Evolutionary conservation across 1,140 invertebrate species (phyloP), one percentile per base, ranked within the genome.

Genomic region (Ruditapes philippinarum): DNA sequence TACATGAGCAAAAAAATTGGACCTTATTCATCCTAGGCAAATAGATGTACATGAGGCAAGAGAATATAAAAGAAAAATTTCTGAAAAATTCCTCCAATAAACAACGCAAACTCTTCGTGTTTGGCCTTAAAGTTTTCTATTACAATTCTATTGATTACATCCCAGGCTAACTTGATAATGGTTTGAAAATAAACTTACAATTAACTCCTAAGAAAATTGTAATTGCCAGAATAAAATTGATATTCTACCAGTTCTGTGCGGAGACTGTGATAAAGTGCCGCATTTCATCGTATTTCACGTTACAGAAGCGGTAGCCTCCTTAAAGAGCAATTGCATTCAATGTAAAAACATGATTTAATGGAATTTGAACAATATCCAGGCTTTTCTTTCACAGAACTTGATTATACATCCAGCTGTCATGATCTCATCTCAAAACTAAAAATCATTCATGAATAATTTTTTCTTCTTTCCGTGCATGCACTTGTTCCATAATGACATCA

Each of bases 151-250:
- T 62, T 62, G 57, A 62, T 62, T 62, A 28, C 57, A 62, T 17
- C 4, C 33, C 1, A 19, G 33, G 65, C 36, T 70, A 70, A 70
- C 65, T 38, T 70, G 65, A 70, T 40, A 70, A 70, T 70, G 65
- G 7, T 70, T 70, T 70, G 33, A 70, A 70, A 70, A 70, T 70
- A 40, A 70, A 70, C 65, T 70, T 70, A 14, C 65, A 70, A 70
- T 70, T 70, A 70, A 70, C 65, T 70, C 36, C 54, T n/a, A 40
- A 70, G 33, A 40, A 70, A 70, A 70, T 70, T 40, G 65, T 70
- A 19, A 70, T 36, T 70, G 65, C 11, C 11, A n/a, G 65, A 28
- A 70, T 70, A 70, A 70, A 70, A 70, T 70, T 70, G 65, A 70
- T 70, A 70, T 70, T 70, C 38, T 33, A 38, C 33, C 7, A 31